These are phyloP conservation scores for Stegastes partitus DNA, from an alignment of 2,113 vertebrate genomes.

Conservation along the genomic window DNA sequence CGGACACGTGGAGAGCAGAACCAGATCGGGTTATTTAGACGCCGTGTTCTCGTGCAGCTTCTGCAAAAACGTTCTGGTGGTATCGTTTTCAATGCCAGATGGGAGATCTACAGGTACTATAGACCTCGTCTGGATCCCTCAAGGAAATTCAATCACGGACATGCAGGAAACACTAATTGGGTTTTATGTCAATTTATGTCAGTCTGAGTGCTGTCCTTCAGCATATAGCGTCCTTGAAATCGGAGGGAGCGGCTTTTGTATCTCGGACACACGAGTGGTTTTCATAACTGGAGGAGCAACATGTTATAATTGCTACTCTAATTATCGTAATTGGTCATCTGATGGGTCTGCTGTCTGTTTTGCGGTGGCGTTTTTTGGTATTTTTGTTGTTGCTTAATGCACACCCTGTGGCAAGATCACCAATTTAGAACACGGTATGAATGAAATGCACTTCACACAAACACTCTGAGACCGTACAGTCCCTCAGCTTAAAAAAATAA, in stretches of 20 bases:
- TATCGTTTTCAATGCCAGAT: slow-evolving; percentile 26
- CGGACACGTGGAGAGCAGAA: slow-evolving; percentile 5
- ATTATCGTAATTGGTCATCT: slow-evolving; percentile 27
- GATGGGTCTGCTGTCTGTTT: slow-evolving; percentile 14
- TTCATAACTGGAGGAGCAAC: slow-evolving; percentile 65
- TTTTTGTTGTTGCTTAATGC: slow-evolving; percentile 9
- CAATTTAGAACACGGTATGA: neutral
- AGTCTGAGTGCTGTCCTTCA: slow-evolving; percentile 70
- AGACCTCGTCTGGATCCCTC: slow-evolving; percentile 28
- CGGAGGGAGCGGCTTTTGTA: slow-evolving; percentile 34
- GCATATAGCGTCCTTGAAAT: slow-evolving; percentile 51
- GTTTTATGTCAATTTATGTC: slow-evolving; percentile 72
- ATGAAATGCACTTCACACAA: neutral
- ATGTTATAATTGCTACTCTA: slow-evolving; percentile 59
- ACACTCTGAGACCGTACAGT: neutral
- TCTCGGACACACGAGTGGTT: slow-evolving; percentile 58
- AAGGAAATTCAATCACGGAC: slow-evolving; percentile 59
- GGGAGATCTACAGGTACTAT: slow-evolving; percentile 18
- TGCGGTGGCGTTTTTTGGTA: neutral
- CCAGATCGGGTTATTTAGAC: neutral
- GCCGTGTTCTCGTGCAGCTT: neutral
- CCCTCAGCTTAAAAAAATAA: neutral
- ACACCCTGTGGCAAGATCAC: neutral
- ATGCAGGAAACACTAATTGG: slow-evolving; percentile 72
- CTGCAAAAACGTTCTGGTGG: slow-evolving; percentile 9